Percentiles rank a stretch among this genome's conserved stretches.
phyloP scores from a whole-genome alignment of 1,140 invertebrate species.

The Aphelinus atriplicis region DNA sequence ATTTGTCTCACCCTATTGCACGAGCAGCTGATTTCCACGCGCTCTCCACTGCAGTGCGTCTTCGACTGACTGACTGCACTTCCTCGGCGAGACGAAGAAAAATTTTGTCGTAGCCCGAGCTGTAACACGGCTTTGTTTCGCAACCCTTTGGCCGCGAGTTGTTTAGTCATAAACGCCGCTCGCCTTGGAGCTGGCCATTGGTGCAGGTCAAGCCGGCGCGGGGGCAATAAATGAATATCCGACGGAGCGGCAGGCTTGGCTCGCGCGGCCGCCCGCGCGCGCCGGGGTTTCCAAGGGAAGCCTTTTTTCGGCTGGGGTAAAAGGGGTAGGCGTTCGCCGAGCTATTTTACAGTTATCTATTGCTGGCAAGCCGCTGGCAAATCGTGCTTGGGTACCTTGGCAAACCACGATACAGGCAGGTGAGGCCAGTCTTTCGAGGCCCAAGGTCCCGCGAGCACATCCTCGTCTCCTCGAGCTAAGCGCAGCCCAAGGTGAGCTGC shows the following conservation, averaged over 20 bases:
- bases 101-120: not conserved
- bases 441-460: constrained; percentile 56
- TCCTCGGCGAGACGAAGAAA: not conserved
- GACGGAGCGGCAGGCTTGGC: not conserved
- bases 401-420: constrained; percentile 55
- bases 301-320: constrained; percentile 40
- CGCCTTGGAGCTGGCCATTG: constrained; percentile 46
- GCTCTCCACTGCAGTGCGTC: too few relatives aligned
- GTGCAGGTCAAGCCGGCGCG: constrained; percentile 5
- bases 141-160: constrained; percentile 49
- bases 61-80: too few relatives aligned
- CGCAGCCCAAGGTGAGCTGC: constrained; percentile 10
- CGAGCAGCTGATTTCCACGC: too few relatives aligned
- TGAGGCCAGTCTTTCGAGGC: constrained; percentile 52
- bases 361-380: constrained; percentile 30
- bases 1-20: too few relatives aligned
- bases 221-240: constrained; percentile 48
- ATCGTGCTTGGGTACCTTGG: constrained; percentile 45
- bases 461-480: not conserved
- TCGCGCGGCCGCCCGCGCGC: constrained; percentile 16
- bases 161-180: constrained; percentile 36
- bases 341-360: constrained; percentile 50
- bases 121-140: constrained; percentile 46
- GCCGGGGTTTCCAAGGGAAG: constrained; percentile 34
- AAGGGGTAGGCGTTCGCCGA: constrained; percentile 47